A percentile compares a stretch with the other conserved stretches of the same genome.
Conservation (phyloP, 2,888 invertebrate species). For the Dolomedes plantarius region DNA sequence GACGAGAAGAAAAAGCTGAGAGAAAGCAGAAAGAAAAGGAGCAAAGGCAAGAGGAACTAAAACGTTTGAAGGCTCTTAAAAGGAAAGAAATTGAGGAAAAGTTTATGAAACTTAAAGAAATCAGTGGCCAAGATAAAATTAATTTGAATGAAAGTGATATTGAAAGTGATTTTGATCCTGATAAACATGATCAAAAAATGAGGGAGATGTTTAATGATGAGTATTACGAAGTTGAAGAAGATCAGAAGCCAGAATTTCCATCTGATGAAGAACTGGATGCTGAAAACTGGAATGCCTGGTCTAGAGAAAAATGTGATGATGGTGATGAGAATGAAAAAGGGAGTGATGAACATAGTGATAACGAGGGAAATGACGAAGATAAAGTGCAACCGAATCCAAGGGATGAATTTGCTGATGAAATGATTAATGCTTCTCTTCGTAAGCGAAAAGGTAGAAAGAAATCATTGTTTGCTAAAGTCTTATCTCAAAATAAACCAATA, state of each 20-base stretch:
- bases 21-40: slow-evolving; percentile 87
- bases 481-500: slow-evolving; percentile 86
- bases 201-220: slow-evolving; percentile 87
- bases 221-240: slow-evolving; percentile 86
- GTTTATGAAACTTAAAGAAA: slow-evolving; percentile 88
- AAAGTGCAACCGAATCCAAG: slow-evolving; percentile 78
- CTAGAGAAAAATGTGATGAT: slow-evolving; percentile 78
- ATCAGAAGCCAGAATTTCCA: slow-evolving; percentile 89
- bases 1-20: slow-evolving; percentile 85
- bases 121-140: slow-evolving; percentile 88
- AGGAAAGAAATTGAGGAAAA: slow-evolving; percentile 92
- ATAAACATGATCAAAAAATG: slow-evolving; percentile 91
- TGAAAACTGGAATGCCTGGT: slow-evolving; percentile 84
- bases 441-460: slow-evolving; percentile 77
- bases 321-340: slow-evolving; percentile 80
- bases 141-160: slow-evolving; percentile 87
- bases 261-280: slow-evolving; percentile 83
- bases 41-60: slow-evolving; percentile 90
- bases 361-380: slow-evolving; percentile 78
- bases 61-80: slow-evolving; percentile 89
- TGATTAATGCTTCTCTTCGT: slow-evolving; percentile 78
- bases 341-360: slow-evolving; percentile 91
- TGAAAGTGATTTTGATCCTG: slow-evolving; percentile 92
- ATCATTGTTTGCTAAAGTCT: slow-evolving; percentile 85
- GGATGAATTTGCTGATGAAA: slow-evolving; percentile 80